Percentiles rank a stretch among this genome's conserved stretches.
phyloP scores from a whole-genome alignment of 2,797 vertebrate genomes.

The Acridotheres tristis region DNA sequence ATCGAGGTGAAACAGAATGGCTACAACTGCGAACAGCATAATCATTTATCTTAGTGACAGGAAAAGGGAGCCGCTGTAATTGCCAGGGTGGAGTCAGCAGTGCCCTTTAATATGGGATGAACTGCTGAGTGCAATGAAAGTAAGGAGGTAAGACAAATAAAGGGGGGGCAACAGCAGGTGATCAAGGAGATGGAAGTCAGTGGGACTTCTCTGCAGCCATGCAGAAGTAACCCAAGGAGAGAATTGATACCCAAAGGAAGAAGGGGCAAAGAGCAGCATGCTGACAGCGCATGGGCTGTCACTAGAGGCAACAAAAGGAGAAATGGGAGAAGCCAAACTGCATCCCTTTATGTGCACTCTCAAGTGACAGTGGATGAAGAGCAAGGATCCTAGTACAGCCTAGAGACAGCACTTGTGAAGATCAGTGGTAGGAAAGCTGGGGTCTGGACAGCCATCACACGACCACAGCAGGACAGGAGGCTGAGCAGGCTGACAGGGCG shows the following conservation, averaged over 20 bases:
- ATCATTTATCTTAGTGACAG: not conserved
- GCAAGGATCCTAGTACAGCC: too few relatives aligned
- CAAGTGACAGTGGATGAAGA: too few relatives aligned
- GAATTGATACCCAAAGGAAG: accelerated
- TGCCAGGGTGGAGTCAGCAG: not conserved
- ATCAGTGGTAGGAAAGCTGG: accelerated
- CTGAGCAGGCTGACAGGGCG: too few relatives aligned
- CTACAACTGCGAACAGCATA: not conserved
- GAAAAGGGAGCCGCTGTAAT: not conserved
- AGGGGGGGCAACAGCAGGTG: not conserved
- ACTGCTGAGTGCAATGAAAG: accelerated
- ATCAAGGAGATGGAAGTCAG: not conserved
- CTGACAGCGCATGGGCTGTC: not conserved
- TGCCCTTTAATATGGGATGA: not conserved
- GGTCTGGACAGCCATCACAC: accelerated
- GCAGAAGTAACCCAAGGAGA: not conserved
- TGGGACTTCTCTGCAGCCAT: not conserved
- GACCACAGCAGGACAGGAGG: not conserved
- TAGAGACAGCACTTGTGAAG: accelerated
- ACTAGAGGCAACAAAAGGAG: not conserved
- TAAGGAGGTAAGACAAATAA: not conserved
- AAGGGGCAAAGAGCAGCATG: not conserved
- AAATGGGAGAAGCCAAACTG: too few relatives aligned
- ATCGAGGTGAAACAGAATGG: not conserved
- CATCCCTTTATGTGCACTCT: accelerated